Evolutionary conservation across 2,113 vertebrate species (phyloP).

Genomic region (Pomatostomus ruficeps): DNA sequence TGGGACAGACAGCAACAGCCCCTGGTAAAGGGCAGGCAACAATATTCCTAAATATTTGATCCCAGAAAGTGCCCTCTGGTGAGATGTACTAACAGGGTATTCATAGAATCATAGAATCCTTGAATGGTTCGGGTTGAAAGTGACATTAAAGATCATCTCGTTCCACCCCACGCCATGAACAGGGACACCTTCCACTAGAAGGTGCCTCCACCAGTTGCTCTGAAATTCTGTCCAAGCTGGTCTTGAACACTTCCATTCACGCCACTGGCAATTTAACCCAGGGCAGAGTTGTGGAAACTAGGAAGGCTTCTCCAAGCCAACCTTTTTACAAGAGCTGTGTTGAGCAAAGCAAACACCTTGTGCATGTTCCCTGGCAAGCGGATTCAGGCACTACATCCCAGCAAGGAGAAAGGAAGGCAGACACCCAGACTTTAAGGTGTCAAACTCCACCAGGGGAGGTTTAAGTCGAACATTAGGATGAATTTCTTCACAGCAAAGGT

Average conservation of each 20-base stretch:
- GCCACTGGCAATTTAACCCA: not conserved
- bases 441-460: not conserved
- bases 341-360: rapidly evolving
- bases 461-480: not conserved
- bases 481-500: not conserved
- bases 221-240: not conserved
- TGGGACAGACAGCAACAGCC: rapidly evolving
- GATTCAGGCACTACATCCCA: not conserved
- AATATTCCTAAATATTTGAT: not conserved
- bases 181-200: not conserved
- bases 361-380: rapidly evolving
- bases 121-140: not conserved
- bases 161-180: not conserved
- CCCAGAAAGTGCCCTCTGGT: not conserved
- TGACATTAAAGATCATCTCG: not conserved
- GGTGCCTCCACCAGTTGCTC: not conserved
- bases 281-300: not conserved
- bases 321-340: rapidly evolving
- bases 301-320: not conserved
- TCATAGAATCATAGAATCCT: not conserved
- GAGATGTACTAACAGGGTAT: rapidly evolving
- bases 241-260: not conserved
- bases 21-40: not conserved
- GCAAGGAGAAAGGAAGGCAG: not conserved
- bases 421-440: no score